phyloP scores from a whole-genome alignment of 2,888 invertebrate species.

The Leucophenga maculata region DNA sequence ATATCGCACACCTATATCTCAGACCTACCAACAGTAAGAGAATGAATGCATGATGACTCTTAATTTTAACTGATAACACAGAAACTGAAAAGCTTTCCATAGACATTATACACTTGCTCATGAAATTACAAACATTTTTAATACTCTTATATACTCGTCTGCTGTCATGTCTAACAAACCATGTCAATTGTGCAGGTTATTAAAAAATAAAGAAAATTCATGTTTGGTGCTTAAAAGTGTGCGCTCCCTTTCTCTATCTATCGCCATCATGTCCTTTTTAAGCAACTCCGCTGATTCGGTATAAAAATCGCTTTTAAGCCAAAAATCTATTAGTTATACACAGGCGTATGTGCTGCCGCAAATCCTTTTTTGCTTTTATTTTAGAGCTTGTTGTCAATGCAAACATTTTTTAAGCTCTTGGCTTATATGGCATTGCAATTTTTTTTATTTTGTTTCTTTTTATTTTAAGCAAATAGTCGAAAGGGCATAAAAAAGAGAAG shows the following conservation, averaged over 20 bases:
- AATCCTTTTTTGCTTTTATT: not conserved
- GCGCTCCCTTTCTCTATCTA: not conserved
- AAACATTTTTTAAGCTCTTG: constrained; percentile 16
- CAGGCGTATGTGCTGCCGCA: not conserved
- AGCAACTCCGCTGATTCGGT: constrained; percentile 1
- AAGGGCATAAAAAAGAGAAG: constrained; percentile 27
- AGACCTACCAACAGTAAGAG: too few relatives aligned
- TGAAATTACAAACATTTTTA: too few relatives aligned
- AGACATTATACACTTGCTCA: too few relatives aligned
- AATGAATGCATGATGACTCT: too few relatives aligned
- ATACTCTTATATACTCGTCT: too few relatives aligned
- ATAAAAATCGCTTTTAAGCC: constrained; percentile 29
- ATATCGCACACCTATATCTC: too few relatives aligned
- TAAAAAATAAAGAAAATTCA: not conserved
- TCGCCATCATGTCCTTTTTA: not conserved
- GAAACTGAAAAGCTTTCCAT: too few relatives aligned
- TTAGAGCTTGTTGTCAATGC: constrained; percentile 4
- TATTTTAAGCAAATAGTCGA: constrained; percentile 1
- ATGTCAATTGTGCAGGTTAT: too few relatives aligned
- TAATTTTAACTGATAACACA: too few relatives aligned
- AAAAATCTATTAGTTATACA: constrained; percentile 28
- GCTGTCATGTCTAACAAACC: too few relatives aligned
- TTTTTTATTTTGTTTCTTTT: not conserved
- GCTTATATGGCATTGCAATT: not conserved
- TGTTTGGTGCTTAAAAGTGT: not conserved